Evolutionary conservation across 2,797 vertebrate species (phyloP).

Genomic region (Hemibagrus guttatus): DNA sequence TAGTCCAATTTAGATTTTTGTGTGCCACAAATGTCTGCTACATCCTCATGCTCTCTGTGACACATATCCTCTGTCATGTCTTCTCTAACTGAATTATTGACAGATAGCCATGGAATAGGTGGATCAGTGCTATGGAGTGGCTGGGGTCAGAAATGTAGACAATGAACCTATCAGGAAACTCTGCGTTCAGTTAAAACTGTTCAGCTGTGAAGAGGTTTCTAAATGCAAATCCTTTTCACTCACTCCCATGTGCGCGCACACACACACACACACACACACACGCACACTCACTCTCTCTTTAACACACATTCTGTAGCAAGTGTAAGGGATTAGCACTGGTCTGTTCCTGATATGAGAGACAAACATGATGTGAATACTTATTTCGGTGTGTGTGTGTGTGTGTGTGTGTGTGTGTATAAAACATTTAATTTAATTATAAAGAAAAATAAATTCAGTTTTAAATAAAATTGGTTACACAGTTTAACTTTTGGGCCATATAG

Average conservation of each 20-base stretch:
- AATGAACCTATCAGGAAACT: not conserved
- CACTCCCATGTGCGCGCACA: conserved; percentile 9
- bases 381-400: conserved; percentile 43
- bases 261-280: not conserved
- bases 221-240: conserved; percentile 64
- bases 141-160: not conserved
- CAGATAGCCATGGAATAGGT: not conserved
- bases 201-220: not conserved
- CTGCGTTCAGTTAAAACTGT: not conserved
- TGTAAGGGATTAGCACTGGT: conserved; percentile 73
- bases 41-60: not conserved
- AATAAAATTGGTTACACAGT: too few species aligned
- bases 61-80: conserved; percentile 29
- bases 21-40: conserved; percentile 32
- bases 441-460: too few species aligned
- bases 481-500: too few species aligned
- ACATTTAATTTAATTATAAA: too few species aligned
- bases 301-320: conserved; percentile 2
- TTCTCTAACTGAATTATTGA: not conserved
- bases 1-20: conserved; percentile 38
- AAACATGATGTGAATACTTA: conserved; percentile 74
- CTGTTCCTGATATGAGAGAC: conserved; percentile 74
- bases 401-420: conserved; percentile 9
- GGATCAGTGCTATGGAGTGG: not conserved
- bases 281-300: conserved; percentile 24